phyloP scores from a whole-genome alignment of 2,888 invertebrate species.

The Xanthia icteritia region DNA sequence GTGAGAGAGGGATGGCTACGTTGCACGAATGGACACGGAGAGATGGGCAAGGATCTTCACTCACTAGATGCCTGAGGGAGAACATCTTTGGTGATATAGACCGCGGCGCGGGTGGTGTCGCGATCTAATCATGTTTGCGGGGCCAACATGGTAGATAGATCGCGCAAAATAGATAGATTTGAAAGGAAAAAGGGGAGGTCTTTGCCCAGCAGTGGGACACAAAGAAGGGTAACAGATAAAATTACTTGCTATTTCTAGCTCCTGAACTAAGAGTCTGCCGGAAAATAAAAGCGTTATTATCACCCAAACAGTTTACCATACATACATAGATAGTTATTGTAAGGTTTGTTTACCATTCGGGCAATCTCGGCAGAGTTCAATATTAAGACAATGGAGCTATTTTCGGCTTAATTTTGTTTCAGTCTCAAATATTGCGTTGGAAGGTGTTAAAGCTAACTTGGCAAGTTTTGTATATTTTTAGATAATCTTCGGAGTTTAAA shows the following conservation, averaged over 20 bases:
- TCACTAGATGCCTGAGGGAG: too few species aligned
- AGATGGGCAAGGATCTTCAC: too few species aligned
- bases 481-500: not conserved
- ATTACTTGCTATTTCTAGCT: slow-evolving; percentile 10
- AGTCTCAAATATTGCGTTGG: not conserved
- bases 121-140: too few species aligned
- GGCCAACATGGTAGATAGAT: too few species aligned
- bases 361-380: slow-evolving; percentile 8
- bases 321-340: slow-evolving; percentile 48
- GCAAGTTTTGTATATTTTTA: slow-evolving; percentile 19
- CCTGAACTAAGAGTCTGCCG: slow-evolving; percentile 26
- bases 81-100: too few species aligned
- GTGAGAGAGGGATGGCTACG: too few species aligned
- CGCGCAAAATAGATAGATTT: too few species aligned
- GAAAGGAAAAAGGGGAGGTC: too few species aligned
- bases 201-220: too few species aligned
- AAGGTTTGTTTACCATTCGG: slow-evolving; percentile 37
- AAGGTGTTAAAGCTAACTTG: not conserved
- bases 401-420: slow-evolving; percentile 30
- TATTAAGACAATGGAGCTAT: slow-evolving; percentile 9
- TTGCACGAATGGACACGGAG: too few species aligned
- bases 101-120: too few species aligned
- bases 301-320: slow-evolving; percentile 45
- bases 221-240: too few species aligned
- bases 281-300: slow-evolving; percentile 18